Evolutionary conservation across 2,888 invertebrate species (phyloP).

Genomic region (Gisinianus flammeolus): DNA sequence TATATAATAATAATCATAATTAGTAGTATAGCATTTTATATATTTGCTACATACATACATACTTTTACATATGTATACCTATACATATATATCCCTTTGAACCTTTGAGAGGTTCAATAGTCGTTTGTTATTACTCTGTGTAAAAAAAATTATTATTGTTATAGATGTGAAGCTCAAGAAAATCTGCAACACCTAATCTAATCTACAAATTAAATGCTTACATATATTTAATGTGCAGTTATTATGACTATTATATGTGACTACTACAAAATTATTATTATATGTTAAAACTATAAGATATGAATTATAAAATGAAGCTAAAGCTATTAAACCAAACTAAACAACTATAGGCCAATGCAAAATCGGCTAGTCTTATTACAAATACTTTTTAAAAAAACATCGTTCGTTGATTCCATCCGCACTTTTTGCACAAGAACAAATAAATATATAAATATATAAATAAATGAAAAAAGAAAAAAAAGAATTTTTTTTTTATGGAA

Average conservation of each 20-base stretch:
- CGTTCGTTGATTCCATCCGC: neutral
- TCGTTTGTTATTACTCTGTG: conserved; percentile 4
- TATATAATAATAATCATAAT: too few relatives aligned
- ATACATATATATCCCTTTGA: neutral
- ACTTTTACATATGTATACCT: too few relatives aligned
- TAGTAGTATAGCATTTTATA: too few relatives aligned
- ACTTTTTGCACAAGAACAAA: too few relatives aligned
- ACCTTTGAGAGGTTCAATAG: conserved; percentile 13
- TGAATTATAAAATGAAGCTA: neutral
- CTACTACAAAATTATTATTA: neutral
- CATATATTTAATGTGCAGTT: too few relatives aligned
- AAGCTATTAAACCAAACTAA: neutral
- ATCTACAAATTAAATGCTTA: too few relatives aligned
- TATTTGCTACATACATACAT: too few relatives aligned
- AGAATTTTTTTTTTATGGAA: too few relatives aligned
- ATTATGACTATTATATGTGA: neutral
- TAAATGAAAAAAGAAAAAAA: too few relatives aligned
- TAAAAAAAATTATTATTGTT: neutral
- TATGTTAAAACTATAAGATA: neutral
- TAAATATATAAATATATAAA: too few relatives aligned
- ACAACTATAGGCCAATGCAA: neutral
- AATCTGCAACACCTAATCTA: too few relatives aligned
- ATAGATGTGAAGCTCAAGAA: too few relatives aligned
- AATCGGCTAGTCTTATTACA: conserved; percentile 4
- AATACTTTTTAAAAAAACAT: neutral